phyloP scores from a whole-genome alignment of 2,888 invertebrate genomes.

The Cerastis rubricosa region DNA sequence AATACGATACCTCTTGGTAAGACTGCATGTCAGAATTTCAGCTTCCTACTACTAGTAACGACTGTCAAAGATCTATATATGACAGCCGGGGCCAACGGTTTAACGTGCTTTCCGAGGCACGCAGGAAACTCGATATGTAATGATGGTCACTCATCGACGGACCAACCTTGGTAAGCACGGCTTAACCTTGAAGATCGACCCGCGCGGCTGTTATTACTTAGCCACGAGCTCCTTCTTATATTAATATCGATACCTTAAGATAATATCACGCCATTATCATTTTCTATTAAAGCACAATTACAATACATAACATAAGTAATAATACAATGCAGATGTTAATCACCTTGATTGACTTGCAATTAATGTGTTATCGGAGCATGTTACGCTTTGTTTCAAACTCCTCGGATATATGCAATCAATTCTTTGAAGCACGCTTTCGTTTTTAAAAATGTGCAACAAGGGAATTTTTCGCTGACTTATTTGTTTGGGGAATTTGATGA shows the following conservation, averaged over 20 bases:
- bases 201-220: too few relatives aligned
- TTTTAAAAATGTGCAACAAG: slow-evolving; percentile 9
- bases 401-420: slow-evolving; percentile 46
- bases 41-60: too few relatives aligned
- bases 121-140: too few relatives aligned
- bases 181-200: too few relatives aligned
- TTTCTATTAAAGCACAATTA: slow-evolving; percentile 46
- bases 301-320: slow-evolving; percentile 47
- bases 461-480: slow-evolving; percentile 4
- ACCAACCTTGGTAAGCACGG: too few relatives aligned
- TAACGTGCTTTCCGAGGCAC: too few relatives aligned
- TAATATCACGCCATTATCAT: slow-evolving; percentile 19
- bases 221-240: too few relatives aligned
- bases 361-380: slow-evolving; percentile 50
- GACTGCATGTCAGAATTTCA: too few relatives aligned
- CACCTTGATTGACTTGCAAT: slow-evolving; percentile 64
- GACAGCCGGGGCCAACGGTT: too few relatives aligned
- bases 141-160: too few relatives aligned
- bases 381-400: slow-evolving; percentile 42
- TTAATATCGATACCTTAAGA: slow-evolving; percentile 18
- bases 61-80: too few relatives aligned
- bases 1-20: too few relatives aligned
- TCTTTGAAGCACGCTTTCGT: slow-evolving; percentile 40
- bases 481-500: slow-evolving; percentile 23
- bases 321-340: slow-evolving; percentile 63